Conservation (phyloP, 1,140 invertebrate species). For the Neodiprion virginianus region DNA sequence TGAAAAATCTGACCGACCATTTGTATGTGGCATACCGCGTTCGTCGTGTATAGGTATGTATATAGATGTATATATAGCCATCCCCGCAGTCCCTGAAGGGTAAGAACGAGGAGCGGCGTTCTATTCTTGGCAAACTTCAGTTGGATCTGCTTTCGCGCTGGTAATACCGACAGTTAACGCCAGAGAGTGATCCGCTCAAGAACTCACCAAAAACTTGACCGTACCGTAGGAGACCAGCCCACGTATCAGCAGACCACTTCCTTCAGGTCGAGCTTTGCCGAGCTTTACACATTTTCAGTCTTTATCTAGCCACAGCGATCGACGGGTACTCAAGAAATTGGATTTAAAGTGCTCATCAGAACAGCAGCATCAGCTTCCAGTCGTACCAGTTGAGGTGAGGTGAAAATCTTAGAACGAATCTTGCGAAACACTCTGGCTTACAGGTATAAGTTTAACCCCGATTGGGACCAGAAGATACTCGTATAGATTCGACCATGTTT, state of each 20-base stretch:
- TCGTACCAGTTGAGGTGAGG: too few species aligned
- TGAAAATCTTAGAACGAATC: too few species aligned
- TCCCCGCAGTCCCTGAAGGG: slow-evolving; percentile 37
- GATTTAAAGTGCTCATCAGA: too few species aligned
- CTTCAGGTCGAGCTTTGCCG: too few species aligned
- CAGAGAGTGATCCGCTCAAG: slow-evolving; percentile 8
- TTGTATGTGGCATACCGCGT: slow-evolving; percentile 12
- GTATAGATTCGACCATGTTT: too few species aligned
- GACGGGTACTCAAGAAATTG: not conserved
- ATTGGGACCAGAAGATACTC: too few species aligned
- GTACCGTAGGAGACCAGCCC: not conserved
- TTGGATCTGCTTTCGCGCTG: slow-evolving; percentile 52
- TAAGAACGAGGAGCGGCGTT: slow-evolving; percentile 52
- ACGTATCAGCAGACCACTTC: too few species aligned
- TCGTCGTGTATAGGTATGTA: slow-evolving; percentile 24
- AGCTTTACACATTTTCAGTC: not conserved
- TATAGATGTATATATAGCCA: slow-evolving; percentile 50
- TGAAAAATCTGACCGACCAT: not conserved
- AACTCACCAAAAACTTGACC: slow-evolving; percentile 2
- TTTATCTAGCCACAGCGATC: not conserved
- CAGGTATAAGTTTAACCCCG: too few species aligned
- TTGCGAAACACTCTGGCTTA: too few species aligned
- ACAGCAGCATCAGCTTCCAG: too few species aligned
- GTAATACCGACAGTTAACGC: slow-evolving; percentile 41
- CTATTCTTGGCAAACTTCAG: slow-evolving; percentile 62